These are phyloP conservation scores for Silvanus unidentatus DNA, from an alignment of 2,888 invertebrate genomes.

Conservation along the genomic window DNA sequence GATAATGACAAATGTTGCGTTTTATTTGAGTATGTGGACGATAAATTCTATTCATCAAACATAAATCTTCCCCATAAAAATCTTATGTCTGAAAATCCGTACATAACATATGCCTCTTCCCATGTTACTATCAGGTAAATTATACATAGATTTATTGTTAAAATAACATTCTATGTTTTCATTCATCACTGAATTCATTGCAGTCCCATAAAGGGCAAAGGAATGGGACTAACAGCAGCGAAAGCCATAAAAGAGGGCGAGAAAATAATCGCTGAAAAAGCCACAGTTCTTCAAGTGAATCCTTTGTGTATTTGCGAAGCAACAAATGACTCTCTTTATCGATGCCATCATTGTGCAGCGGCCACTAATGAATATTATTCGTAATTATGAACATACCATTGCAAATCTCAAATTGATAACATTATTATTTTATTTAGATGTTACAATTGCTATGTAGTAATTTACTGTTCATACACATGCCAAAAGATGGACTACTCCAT, in stretches of 20 bases:
- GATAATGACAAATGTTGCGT: too few relatives aligned
- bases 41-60: too few relatives aligned
- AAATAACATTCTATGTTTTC: too few relatives aligned
- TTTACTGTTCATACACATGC: conserved; percentile 7
- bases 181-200: too few relatives aligned
- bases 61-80: too few relatives aligned
- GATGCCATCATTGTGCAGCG: conserved; percentile 28
- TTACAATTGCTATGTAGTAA: background rate
- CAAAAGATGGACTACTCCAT: conserved; percentile 17
- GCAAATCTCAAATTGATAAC: background rate
- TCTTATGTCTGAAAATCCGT: too few relatives aligned
- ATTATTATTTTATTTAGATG: background rate
- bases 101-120: too few relatives aligned
- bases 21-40: too few relatives aligned
- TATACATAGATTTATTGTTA: too few relatives aligned
- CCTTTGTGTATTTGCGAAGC: conserved; percentile 21
- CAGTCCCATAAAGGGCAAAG: conserved; percentile 7
- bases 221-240: conserved; percentile 19
- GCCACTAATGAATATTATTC: conserved; percentile 20
- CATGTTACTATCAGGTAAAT: too few relatives aligned
- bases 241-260: conserved; percentile 14
- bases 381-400: conserved; percentile 12
- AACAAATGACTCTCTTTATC: conserved; percentile 14
- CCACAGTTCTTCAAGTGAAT: conserved; percentile 25
- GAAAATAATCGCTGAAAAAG: conserved; percentile 23